Conservation (phyloP, 2,888 invertebrate genomes). For the Theretra japonica region DNA sequence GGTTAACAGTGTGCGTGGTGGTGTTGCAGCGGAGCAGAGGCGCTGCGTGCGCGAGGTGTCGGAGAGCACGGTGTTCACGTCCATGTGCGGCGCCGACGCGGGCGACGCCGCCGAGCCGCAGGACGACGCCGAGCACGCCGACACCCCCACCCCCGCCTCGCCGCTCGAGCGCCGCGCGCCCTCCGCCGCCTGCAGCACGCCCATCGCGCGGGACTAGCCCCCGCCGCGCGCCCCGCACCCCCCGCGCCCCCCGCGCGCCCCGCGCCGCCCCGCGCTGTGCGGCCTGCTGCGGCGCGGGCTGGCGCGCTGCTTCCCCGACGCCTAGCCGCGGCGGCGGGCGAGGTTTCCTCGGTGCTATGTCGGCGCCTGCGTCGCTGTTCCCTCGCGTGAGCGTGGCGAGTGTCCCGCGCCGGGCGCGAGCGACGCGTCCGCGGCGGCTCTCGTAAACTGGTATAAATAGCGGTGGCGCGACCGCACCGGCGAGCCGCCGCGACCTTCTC, state of each 20-base stretch:
- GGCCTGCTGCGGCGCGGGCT: neutral
- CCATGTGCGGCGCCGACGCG: conserved; percentile 56
- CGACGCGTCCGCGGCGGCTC: conserved; percentile 26
- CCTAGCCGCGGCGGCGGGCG: neutral
- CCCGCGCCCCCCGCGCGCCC: neutral
- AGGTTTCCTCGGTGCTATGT: neutral
- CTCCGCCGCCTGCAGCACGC: conserved; percentile 76
- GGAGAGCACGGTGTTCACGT: conserved; percentile 69
- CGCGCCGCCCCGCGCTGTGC: neutral
- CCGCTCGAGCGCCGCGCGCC: conserved; percentile 53
- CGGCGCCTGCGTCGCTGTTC: neutral
- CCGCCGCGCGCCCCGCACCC: conserved; percentile 15
- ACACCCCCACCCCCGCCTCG: conserved; percentile 35
- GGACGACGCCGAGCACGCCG: conserved; percentile 35
- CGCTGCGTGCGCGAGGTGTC: conserved; percentile 79
- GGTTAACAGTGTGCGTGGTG: neutral
- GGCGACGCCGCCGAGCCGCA: conserved; percentile 34
- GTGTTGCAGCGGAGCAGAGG: conserved; percentile 75
- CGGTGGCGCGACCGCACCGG: conserved; percentile 41
- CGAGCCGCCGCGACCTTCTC: conserved; percentile 42
- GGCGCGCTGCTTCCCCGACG: conserved; percentile 4
- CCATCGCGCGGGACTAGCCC: conserved; percentile 67
- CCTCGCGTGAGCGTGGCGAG: neutral
- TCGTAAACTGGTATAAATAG: conserved; percentile 43
- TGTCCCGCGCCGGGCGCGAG: neutral